These are phyloP conservation scores for Anagyrus pseudococci DNA, from an alignment of 2,888 invertebrate genomes.

Conservation along the genomic window DNA sequence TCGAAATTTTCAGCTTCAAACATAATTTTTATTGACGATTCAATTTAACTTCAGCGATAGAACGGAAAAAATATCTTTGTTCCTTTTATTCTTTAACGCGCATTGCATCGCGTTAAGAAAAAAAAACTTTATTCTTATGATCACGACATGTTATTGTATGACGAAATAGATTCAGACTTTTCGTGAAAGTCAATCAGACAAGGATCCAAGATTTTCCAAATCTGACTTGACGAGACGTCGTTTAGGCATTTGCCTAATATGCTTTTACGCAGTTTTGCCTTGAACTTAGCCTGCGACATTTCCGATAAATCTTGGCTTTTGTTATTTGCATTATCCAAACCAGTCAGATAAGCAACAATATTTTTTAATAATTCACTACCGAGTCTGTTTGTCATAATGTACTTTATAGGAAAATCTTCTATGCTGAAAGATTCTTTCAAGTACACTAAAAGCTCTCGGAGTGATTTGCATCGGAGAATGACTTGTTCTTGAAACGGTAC, in stretches of 20 bases:
- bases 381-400: slow-evolving; percentile 20
- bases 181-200: slow-evolving; percentile 27
- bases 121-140: no score
- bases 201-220: slow-evolving; percentile 11
- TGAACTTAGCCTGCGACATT: neutral
- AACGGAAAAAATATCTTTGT: no score
- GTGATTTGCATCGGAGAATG: slow-evolving; percentile 11
- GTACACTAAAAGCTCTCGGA: slow-evolving; percentile 13
- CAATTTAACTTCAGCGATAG: no score
- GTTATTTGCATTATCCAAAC: neutral
- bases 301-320: neutral
- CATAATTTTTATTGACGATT: no score
- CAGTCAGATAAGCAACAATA: slow-evolving; percentile 9
- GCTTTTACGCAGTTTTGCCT: slow-evolving; percentile 11
- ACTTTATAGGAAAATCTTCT: slow-evolving; percentile 24
- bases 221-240: slow-evolving; percentile 2
- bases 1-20: no score
- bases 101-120: no score
- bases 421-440: slow-evolving; percentile 22
- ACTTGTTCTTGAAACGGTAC: slow-evolving; percentile 8
- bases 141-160: no score
- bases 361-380: slow-evolving; percentile 3
- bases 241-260: slow-evolving; percentile 11
- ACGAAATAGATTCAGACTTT: slow-evolving; percentile 7
- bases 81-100: no score